Percentiles rank a stretch among this genome's conserved stretches.
Evolutionary conservation across 1,140 invertebrate genomes (phyloP).

Genomic region (Orussus abietinus): DNA sequence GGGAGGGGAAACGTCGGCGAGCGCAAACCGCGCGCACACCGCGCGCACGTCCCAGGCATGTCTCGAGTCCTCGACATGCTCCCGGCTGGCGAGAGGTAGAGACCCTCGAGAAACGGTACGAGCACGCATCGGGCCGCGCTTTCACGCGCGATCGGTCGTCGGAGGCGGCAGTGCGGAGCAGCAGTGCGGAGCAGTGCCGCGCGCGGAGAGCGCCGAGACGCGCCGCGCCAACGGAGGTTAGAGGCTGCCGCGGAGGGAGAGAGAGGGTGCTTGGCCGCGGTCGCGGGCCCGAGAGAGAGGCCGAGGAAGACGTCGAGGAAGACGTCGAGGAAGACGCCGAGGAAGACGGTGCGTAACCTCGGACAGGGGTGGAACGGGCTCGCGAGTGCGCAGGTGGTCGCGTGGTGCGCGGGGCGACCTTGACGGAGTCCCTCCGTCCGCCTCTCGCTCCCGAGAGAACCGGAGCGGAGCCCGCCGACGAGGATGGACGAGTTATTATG

Average conservation of each 20-base stretch:
- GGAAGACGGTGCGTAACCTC: conserved; percentile 2
- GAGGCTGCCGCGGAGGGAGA: conserved; percentile 9
- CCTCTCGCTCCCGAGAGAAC: too few species aligned
- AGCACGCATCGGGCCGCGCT: conserved; percentile 1
- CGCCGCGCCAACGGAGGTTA: background rate
- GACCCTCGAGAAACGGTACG: conserved; percentile 4
- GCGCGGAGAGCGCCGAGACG: background rate
- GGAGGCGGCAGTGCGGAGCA: conserved; percentile 4
- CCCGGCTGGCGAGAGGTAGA: conserved; percentile 35
- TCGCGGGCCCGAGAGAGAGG: conserved; percentile 6
- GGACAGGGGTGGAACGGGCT: background rate
- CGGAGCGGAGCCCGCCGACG: too few species aligned
- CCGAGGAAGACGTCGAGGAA: conserved; percentile 5
- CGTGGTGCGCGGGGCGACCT: conserved; percentile 11
- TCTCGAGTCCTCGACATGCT: conserved; percentile 46
- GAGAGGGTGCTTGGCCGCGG: conserved; percentile 18
- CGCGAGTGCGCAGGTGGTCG: conserved; percentile 10
- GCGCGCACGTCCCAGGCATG: conserved; percentile 46
- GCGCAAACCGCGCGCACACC: conserved; percentile 28
- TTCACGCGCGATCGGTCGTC: conserved; percentile 7
- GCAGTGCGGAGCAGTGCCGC: conserved; percentile 7
- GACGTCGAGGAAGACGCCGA: background rate
- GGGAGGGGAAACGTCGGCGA: conserved; percentile 11
- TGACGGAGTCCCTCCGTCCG: too few species aligned
- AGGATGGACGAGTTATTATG: too few species aligned